Conservation (phyloP, 2,797 vertebrate genomes). For the Thaleichthys pacificus region DNA sequence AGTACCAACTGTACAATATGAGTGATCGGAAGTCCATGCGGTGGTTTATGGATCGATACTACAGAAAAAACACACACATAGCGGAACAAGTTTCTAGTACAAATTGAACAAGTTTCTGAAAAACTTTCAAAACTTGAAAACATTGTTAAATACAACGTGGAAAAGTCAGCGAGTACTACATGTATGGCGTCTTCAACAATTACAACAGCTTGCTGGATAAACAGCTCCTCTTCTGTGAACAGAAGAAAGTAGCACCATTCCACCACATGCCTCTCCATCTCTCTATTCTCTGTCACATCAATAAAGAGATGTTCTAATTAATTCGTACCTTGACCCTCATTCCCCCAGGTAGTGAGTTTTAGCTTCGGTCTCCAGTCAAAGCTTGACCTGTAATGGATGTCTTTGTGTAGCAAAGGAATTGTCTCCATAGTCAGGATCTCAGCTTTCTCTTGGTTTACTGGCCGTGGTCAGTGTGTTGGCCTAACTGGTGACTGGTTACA, state of each 20-base stretch:
- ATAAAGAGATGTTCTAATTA: neutral
- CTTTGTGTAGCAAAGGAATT: neutral
- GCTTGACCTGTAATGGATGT: neutral
- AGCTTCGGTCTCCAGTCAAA: neutral
- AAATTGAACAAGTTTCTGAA: neutral
- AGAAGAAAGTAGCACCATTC: neutral
- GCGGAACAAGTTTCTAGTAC: neutral
- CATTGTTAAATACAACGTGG: too few relatives aligned
- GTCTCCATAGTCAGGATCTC: neutral
- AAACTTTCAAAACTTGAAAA: neutral
- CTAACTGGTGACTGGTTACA: too few relatives aligned
- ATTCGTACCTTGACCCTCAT: neutral
- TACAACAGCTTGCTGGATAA: conserved; percentile 75
- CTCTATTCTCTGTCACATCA: neutral
- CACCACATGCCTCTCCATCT: neutral
- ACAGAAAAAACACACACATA: neutral
- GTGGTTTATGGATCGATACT: conserved; percentile 84
- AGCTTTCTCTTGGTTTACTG: neutral
- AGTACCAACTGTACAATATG: conserved; percentile 77
- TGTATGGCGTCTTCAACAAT: conserved; percentile 83
- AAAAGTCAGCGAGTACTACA: conserved; percentile 50
- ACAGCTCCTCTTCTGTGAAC: conserved; percentile 49
- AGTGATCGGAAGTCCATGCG: conserved; percentile 76
- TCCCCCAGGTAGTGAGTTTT: neutral
- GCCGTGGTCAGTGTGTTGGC: too few relatives aligned